These are phyloP conservation scores for Melanotaenia maccullochi DNA, from an alignment of 2,797 vertebrate genomes.

Conservation along the genomic window DNA sequence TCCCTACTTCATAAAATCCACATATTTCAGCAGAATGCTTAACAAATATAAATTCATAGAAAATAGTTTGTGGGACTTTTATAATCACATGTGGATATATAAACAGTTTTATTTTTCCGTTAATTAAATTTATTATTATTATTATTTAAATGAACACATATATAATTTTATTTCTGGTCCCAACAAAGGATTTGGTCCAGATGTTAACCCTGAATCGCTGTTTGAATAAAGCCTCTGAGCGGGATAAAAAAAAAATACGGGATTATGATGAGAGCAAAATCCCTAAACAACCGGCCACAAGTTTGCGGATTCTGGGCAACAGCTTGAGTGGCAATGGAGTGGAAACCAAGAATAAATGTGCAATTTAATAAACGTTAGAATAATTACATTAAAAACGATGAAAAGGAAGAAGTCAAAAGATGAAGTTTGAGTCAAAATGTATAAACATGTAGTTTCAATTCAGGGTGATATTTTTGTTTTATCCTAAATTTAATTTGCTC, in stretches of 20 bases:
- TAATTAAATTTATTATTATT: too few relatives aligned
- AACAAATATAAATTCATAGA: too few relatives aligned
- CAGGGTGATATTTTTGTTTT: not conserved
- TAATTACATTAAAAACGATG: not conserved
- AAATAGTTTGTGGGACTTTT: too few relatives aligned
- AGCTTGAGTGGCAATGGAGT: conserved; percentile 12
- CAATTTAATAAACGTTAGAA: not conserved
- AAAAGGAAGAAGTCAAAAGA: not conserved
- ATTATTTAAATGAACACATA: not conserved
- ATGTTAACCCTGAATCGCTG: conserved; percentile 59
- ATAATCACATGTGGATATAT: not conserved
- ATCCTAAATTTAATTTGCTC: not conserved
- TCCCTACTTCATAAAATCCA: too few relatives aligned
- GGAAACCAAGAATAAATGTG: conserved; percentile 4
- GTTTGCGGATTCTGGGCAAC: conserved; percentile 22
- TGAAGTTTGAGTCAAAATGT: not conserved
- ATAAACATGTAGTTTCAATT: too few relatives aligned
- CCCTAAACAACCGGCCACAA: conserved; percentile 53
- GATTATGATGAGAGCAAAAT: conserved; percentile 66
- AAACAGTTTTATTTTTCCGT: not conserved
- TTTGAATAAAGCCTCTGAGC: conserved; percentile 62
- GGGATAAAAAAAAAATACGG: conserved; percentile 36
- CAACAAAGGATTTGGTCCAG: conserved; percentile 65
- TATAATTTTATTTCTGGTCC: conserved; percentile 10
- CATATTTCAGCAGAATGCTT: too few relatives aligned